Base-by-base conservation (phyloP, 1,140 invertebrate species). In the Hermetia illucens region DNA sequence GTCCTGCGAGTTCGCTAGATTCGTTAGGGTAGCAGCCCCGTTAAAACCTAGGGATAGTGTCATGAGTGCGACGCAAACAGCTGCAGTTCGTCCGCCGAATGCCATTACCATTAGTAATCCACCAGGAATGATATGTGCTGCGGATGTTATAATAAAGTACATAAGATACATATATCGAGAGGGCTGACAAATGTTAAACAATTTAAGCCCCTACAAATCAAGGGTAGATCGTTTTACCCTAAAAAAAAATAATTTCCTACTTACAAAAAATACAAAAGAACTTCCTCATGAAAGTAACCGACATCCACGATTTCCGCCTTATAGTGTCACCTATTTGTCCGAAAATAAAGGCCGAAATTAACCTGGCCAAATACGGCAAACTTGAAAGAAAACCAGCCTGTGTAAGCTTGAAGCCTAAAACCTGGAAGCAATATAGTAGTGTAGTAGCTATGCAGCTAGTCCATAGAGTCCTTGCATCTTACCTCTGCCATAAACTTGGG, bases 401-500 rank as follows among this genome's bases (percentile, higher is more conserved):
- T 49, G 79, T 71, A 38, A 93, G 68, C 46, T 91, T 70, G 45
- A 90, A 91, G 38, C 85, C 79, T 10, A 95, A 66, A 9, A 89
- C 79, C 41, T 61, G 61, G 12, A 32, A 21, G 8, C 27, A 32
- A 25, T n/a, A n/a, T n/a, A n/a, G n/a, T n/a, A n/a, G n/a, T n/a
- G n/a, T n/a, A n/a, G n/a, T n/a, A n/a, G n/a, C n/a, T n/a, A n/a
- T n/a, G n/a, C n/a, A n/a, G n/a, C n/a, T n/a, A n/a, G n/a, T n/a
- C n/a, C n/a, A n/a, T n/a, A n/a, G n/a, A n/a, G n/a, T n/a, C n/a
- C n/a, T 25, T 19, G 9, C 2, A 32, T 20, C 32, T 41, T 8
- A 59, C 57, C 53, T 79, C 74, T 22, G 82, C 76, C 45, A 93
- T 75, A 55, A 90, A 95, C 38, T 84, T 89, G 0, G 91, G 91